Evolutionary conservation across 2,797 vertebrate species (phyloP).

Genomic region (Botia almorhae): DNA sequence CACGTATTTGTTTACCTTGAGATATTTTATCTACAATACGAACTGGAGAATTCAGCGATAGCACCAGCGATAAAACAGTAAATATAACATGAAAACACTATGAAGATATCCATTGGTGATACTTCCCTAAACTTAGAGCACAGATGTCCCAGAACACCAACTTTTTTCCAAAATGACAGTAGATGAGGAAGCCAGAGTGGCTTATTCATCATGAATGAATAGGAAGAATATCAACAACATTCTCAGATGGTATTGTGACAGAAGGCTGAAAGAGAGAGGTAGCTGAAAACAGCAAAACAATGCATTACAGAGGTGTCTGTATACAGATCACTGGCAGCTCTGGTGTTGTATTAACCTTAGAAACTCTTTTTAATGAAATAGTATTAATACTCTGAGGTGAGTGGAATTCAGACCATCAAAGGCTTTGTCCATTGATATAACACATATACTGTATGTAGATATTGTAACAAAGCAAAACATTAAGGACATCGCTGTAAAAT

Average conservation of each 20-base stretch:
- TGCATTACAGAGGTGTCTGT: slow-evolving; percentile 71
- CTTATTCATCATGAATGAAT: slow-evolving; percentile 18
- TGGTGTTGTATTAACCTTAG: background rate
- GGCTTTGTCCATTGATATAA: no score
- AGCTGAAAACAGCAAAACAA: slow-evolving; percentile 40
- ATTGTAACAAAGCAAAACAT: background rate
- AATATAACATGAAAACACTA: background rate
- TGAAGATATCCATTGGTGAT: background rate
- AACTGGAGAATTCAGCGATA: background rate
- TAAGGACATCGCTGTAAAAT: background rate
- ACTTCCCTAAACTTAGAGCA: background rate
- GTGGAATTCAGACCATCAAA: background rate
- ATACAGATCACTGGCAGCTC: slow-evolving; percentile 65
- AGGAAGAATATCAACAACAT: slow-evolving; percentile 6
- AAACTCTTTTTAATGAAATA: slow-evolving; percentile 68
- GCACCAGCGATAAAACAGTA: background rate
- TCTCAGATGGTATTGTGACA: background rate
- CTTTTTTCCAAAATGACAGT: background rate
- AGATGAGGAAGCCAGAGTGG: background rate
- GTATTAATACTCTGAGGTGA: slow-evolving; percentile 1
- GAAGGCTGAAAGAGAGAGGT: background rate
- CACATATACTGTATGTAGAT: no score
- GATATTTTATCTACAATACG: no score
- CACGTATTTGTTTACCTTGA: no score
- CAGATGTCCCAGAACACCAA: background rate